Conservation (phyloP, 2,113 vertebrate species). For the Hydropotes inermis region DNA sequence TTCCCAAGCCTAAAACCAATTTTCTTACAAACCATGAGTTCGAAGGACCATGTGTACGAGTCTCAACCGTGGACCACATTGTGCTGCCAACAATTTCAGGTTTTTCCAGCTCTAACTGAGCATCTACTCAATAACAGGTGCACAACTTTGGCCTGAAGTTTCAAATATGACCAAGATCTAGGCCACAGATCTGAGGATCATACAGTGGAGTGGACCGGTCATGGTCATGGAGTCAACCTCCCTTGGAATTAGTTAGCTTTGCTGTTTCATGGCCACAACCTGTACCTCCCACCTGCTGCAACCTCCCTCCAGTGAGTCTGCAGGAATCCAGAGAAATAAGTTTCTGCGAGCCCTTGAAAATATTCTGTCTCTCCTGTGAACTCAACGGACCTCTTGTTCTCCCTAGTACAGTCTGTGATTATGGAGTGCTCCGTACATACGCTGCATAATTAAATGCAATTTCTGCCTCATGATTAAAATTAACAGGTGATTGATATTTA, state of each 20-base stretch:
- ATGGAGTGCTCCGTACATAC: accelerated
- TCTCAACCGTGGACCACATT: too few species aligned
- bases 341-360: neutral
- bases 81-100: neutral
- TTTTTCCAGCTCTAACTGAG: neutral
- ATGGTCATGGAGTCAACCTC: accelerated
- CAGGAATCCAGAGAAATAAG: neutral
- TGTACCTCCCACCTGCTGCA: neutral
- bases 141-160: neutral
- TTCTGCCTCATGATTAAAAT: neutral
- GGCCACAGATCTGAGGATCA: neutral
- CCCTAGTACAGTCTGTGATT: neutral
- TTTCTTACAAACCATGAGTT: neutral
- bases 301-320: neutral
- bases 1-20: neutral
- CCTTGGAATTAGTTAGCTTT: neutral
- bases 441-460: neutral
- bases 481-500: neutral
- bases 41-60: neutral
- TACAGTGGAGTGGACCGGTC: accelerated
- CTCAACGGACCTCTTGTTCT: neutral
- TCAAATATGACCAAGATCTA: accelerated
- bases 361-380: too few species aligned
- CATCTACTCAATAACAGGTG: neutral
- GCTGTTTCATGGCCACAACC: neutral